These are phyloP conservation scores for Mustelus asterias DNA, from an alignment of 2,113 vertebrate genomes.

Conservation along the genomic window DNA sequence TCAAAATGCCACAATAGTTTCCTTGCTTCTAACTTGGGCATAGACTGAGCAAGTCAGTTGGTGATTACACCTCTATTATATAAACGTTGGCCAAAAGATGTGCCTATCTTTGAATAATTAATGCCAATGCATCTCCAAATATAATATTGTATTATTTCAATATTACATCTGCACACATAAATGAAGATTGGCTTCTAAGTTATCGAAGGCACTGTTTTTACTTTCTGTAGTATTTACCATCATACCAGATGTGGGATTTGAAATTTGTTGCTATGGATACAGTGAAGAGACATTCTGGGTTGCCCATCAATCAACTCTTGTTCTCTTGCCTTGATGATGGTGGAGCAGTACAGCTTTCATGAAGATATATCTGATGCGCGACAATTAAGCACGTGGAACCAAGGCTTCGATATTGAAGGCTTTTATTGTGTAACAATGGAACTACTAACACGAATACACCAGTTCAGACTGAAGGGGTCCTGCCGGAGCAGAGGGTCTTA, in stretches of 20 bases:
- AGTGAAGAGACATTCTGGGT: neutral
- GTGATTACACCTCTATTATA: neutral
- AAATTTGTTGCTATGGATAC: slow-evolving; percentile 24
- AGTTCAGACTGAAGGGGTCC: too few species aligned
- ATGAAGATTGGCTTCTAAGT: slow-evolving; percentile 3
- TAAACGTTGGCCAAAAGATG: neutral
- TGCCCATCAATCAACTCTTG: neutral
- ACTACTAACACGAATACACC: too few species aligned
- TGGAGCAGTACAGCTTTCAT: neutral
- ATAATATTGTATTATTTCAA: neutral
- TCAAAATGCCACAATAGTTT: neutral
- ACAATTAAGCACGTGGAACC: too few species aligned
- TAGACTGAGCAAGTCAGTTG: neutral
- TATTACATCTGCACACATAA: neutral
- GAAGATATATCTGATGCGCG: too few species aligned
- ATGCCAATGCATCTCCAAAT: neutral
- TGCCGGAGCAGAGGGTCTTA: too few species aligned
- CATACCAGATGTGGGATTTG: neutral
- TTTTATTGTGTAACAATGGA: too few species aligned
- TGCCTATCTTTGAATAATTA: neutral
- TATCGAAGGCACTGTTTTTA: neutral
- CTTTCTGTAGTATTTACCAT: neutral
- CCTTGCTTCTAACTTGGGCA: neutral
- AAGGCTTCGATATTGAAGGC: too few species aligned
- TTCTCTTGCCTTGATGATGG: neutral